Evolutionary conservation across 2,888 invertebrate species (phyloP), one percentile per base, ranked within the genome.

Genomic region (Drosophila tripunctata): DNA sequence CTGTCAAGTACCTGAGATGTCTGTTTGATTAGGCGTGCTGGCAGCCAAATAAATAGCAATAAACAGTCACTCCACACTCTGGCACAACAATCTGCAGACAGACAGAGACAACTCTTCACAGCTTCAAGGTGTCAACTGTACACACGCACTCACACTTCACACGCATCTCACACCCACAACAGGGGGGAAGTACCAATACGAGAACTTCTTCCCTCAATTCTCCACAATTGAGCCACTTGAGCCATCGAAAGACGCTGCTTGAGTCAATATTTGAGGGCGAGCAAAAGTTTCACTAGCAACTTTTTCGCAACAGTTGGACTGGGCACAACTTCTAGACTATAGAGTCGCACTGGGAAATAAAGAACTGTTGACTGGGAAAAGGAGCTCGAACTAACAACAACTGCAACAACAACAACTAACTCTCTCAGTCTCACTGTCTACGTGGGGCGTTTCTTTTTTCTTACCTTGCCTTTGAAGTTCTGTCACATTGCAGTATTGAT

Each of bases 41-140:
- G 82, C 78, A 71, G 69, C 64, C 71, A 78, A 84, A 84, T 87
- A 87, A 87, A 87, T 81, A 81, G 75, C 87, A 84, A 81, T 87
- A 84, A 77, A 77, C 74, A 55, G 68, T 12, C 57, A 44, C 27
- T 35, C 33, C 48, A 57, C 41, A 19, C 41, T 58, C 24, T 0
- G 19, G 24, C 61, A 30, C 35, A 35, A 24, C 50, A 44, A 44
- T 27, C n/a, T 45, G 40, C 24, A 57, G 54, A 56, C 55, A 55
- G 63, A 47, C 56, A 43, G 17, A 55, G 50, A 54, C 17, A 58
- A 45, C 72, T 48, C 61, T 61, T 71, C 67, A 65, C 62, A 69
- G 70, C 68, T 64, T 61, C 55, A 71, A 85, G 88, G 85, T 88
- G 88, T 87, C 81, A 84, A 76, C 74, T 72, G 85, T 84, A 81